Conservation (phyloP, 2,888 invertebrate genomes). For the Rhagium mordax region DNA sequence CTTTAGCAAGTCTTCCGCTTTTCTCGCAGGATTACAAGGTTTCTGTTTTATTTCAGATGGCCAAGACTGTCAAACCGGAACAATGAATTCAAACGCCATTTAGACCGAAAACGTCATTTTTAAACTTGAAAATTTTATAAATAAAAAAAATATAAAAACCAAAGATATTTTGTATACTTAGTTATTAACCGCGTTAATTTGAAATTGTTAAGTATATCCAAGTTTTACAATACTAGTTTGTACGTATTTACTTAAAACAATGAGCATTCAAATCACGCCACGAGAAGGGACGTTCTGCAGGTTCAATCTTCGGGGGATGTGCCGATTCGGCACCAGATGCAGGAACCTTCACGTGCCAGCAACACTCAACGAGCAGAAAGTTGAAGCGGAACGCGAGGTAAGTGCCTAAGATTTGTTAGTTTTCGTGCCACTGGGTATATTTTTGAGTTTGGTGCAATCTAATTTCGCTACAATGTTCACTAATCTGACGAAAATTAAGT, state of each 20-base stretch:
- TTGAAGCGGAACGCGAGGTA: slow-evolving; percentile 17
- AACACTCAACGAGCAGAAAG: not conserved
- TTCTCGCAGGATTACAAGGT: not conserved
- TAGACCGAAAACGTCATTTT: slow-evolving; percentile 16
- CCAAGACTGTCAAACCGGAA: slow-evolving; percentile 9
- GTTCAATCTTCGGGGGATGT: slow-evolving; percentile 51
- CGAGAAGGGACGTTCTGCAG: slow-evolving; percentile 40
- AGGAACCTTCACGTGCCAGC: slow-evolving; percentile 46
- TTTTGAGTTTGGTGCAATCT: too few species aligned
- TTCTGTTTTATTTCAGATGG: slow-evolving; percentile 25
- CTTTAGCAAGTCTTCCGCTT: not conserved
- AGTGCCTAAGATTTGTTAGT: too few species aligned
- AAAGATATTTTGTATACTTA: slow-evolving; percentile 26
- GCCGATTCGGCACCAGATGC: slow-evolving; percentile 53
- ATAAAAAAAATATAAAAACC: slow-evolving; percentile 2
- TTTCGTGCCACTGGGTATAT: too few species aligned
- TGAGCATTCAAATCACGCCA: slow-evolving; percentile 17
- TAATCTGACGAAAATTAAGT: too few species aligned
- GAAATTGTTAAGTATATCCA: slow-evolving; percentile 8
- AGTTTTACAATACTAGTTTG: slow-evolving; percentile 1
- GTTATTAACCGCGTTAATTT: not conserved
- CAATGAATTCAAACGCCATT: slow-evolving; percentile 12
- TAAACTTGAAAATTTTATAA: slow-evolving; percentile 20
- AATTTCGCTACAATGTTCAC: too few species aligned
- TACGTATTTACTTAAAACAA: slow-evolving; percentile 5